Base-by-base conservation (phyloP, 1,140 invertebrate genomes). In the Zaprionus lachaisei region DNA sequence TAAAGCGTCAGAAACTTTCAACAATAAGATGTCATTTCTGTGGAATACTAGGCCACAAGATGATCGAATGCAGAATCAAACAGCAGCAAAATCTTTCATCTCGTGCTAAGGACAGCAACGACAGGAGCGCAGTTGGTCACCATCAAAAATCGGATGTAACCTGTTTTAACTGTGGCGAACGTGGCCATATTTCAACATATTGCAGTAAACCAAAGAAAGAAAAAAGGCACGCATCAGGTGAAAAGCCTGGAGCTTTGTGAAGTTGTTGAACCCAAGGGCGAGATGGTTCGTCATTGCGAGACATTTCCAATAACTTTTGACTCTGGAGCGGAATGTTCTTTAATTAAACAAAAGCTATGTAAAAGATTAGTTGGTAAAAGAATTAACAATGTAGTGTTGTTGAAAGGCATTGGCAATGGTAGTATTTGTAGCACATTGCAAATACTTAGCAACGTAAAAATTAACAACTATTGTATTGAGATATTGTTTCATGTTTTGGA, bases 1-100 rank as follows among this genome's bases (percentile, higher is more conserved):
- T 26, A 17, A 77, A 67, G 64, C 24, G 37, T 5, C 38, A 11
- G 15, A 67, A 67, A 57, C 34, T 37, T 49, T 57, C 63, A 72
- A 62, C 68, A 57, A 56, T 67, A 12, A 61, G 62, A 17, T 77
- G 57, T 28, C 28, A 28, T 28, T 28, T 28, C 28, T 28, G 28
- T 0, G 28, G 28, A 28, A 28, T 7, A 28, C 28, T 28, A 28
- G 28, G 28, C 20, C 56, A 68, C 57, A 73, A 68, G 56, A 67
- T 73, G 31, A 54, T 24, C 5, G 64, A 68, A 44, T 73, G 1
- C 28, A 28, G 28, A 28, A 28, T 0, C 2, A 28, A 28, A 28
- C 28, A 28, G 28, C 28, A 28, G 37, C 71, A 68, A 74, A 67
- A 62, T 66, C 28, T 15, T 60, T 15, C 63, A 5, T 41, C 57